Evolutionary conservation across 2,113 vertebrate genomes (phyloP).

Genomic region (Istiophorus platypterus): DNA sequence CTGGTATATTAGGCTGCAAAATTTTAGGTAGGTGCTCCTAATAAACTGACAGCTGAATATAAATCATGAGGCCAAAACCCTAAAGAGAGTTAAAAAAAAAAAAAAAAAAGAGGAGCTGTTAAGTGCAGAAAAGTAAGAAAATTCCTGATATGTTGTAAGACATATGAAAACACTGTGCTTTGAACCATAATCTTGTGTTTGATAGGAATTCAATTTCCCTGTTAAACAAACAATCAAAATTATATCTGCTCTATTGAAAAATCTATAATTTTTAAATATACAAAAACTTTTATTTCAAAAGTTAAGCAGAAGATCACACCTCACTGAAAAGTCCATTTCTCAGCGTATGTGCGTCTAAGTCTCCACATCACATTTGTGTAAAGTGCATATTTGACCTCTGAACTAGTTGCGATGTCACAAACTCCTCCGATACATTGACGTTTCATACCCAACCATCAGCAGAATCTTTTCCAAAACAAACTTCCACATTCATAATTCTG

Average conservation of each 20-base stretch:
- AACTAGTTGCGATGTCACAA: not conserved
- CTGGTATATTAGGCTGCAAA: not conserved
- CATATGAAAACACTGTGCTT: not conserved
- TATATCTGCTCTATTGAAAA: not conserved
- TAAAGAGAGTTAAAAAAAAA: not conserved
- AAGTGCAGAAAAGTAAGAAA: constrained; percentile 7
- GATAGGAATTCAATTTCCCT: not conserved
- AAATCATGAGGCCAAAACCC: not conserved
- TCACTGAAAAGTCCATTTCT: not conserved
- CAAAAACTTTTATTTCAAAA: not conserved
- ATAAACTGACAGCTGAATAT: constrained; percentile 14
- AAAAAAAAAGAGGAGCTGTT: not conserved
- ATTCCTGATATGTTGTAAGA: not conserved
- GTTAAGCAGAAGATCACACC: not conserved
- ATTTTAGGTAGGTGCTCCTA: not conserved
- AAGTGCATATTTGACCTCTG: not conserved
- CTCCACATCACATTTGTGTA: not conserved
- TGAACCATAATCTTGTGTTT: not conserved
- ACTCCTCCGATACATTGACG: not conserved
- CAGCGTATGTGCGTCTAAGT: not conserved
- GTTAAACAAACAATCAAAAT: not conserved
- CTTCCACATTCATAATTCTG: not conserved
- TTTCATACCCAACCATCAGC: not conserved
- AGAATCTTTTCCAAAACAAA: not conserved
- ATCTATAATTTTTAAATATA: not conserved